These are phyloP conservation scores for Schlechtendalia chinensis DNA, from an alignment of 1,140 invertebrate genomes.

Conservation along the genomic window DNA sequence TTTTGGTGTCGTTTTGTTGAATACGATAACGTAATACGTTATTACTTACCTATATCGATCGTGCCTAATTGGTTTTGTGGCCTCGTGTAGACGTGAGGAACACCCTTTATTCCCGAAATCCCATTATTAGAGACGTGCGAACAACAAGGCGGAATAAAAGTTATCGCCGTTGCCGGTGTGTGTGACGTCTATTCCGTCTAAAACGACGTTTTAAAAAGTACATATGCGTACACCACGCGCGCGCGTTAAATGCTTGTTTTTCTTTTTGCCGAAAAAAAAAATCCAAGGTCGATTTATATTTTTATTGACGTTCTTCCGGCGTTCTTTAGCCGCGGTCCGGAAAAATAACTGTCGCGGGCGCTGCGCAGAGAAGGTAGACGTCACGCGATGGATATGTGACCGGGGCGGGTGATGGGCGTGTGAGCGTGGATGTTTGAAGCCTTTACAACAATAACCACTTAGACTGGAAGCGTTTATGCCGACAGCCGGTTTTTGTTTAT, in stretches of 20 bases:
- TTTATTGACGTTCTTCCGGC: neutral
- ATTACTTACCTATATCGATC: no score
- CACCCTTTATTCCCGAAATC: no score
- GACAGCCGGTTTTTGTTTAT: slow-evolving; percentile 30
- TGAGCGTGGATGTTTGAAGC: neutral
- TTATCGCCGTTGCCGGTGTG: neutral
- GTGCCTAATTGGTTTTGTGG: no score
- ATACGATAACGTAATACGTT: no score
- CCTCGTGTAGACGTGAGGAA: no score
- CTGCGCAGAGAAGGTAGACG: neutral
- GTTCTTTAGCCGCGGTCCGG: neutral
- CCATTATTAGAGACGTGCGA: neutral
- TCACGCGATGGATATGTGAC: neutral
- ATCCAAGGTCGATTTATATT: neutral
- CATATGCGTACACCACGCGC: no score
- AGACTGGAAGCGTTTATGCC: slow-evolving; percentile 19
- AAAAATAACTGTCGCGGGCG: neutral
- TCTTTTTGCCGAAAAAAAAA: neutral
- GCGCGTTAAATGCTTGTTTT: neutral
- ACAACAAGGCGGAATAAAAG: neutral
- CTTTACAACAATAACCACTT: slow-evolving; percentile 40
- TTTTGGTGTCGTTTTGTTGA: no score
- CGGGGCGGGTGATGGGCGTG: neutral
- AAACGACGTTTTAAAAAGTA: neutral
- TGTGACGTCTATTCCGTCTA: neutral